A percentile compares a stretch with the other conserved stretches of the same genome.
These are phyloP conservation scores for Neolamprologus hecqui DNA, from an alignment of 2,113 vertebrate species.

Conservation along the genomic window DNA sequence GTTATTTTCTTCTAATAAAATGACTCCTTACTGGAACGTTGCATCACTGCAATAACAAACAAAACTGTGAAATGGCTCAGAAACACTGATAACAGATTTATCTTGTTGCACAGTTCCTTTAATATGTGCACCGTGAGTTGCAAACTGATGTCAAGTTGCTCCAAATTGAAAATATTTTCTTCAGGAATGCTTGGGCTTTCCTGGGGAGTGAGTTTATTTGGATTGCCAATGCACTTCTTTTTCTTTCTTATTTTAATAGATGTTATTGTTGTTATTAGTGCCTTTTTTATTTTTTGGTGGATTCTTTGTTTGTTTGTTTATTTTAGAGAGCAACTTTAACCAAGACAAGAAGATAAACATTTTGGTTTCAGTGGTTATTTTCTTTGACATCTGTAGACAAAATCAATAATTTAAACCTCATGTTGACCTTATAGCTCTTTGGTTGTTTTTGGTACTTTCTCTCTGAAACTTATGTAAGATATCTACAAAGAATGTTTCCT, in stretches of 20 bases:
- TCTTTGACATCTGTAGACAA: not conserved
- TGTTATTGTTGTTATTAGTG: not conserved
- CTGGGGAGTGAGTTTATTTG: not conserved
- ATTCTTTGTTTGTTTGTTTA: not conserved
- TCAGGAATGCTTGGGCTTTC: not conserved
- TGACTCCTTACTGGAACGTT: not conserved
- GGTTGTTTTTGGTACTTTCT: not conserved
- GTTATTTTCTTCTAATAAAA: not conserved
- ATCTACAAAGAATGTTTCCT: not conserved
- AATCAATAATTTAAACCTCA: not conserved
- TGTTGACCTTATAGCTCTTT: not conserved
- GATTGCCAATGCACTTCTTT: not conserved
- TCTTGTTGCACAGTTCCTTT: not conserved
- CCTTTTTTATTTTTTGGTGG: not conserved
- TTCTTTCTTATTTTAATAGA: not conserved
- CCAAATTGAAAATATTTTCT: not conserved
- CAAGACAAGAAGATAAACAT: not conserved
- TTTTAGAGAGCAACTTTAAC: not conserved
- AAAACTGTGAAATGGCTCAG: not conserved
- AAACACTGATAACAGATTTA: not conserved
- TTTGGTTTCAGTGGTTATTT: not conserved
- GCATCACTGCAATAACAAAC: not conserved
- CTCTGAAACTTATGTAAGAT: not conserved
- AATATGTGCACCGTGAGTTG: not conserved
- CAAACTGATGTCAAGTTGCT: not conserved